Evolutionary conservation across 2,888 invertebrate genomes (phyloP).

Genomic region (Ennomos fuscantarius): DNA sequence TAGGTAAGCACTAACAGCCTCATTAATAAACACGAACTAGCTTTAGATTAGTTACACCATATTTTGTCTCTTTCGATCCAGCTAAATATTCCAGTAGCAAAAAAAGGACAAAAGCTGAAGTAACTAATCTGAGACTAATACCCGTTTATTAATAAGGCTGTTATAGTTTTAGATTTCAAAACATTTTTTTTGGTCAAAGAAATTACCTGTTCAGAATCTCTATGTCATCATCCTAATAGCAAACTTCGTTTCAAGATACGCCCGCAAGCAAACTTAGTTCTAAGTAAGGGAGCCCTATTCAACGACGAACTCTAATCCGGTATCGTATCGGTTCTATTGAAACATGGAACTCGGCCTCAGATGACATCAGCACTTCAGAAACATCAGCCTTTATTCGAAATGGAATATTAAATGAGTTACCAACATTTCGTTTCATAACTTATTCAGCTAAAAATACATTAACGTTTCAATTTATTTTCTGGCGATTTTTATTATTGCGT

Average conservation of each 20-base stretch:
- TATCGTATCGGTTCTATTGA: slow-evolving; percentile 25
- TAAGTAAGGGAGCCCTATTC: slow-evolving; percentile 31
- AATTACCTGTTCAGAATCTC: neutral
- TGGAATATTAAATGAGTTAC: slow-evolving; percentile 28
- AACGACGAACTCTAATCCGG: slow-evolving; percentile 23
- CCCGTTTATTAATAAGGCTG: no score
- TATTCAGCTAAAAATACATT: slow-evolving; percentile 40
- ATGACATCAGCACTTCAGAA: slow-evolving; percentile 29
- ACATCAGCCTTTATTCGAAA: slow-evolving; percentile 25
- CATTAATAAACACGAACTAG: no score
- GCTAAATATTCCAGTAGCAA: no score
- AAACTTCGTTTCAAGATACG: slow-evolving; percentile 28
- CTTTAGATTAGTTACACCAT: no score
- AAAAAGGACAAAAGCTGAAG: no score
- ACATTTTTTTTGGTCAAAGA: no score
- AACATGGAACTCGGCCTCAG: slow-evolving; percentile 16
- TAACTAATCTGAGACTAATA: no score
- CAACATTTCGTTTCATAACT: slow-evolving; percentile 27
- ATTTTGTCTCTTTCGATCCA: no score
- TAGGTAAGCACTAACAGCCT: no score
- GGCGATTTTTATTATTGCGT: slow-evolving; percentile 42
- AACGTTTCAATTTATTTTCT: slow-evolving; percentile 48
- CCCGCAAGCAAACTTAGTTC: slow-evolving; percentile 27
- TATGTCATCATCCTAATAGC: slow-evolving; percentile 8
- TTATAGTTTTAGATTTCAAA: no score